phyloP scores from a whole-genome alignment of 2,888 invertebrate species.

The Encarsia formosa region DNA sequence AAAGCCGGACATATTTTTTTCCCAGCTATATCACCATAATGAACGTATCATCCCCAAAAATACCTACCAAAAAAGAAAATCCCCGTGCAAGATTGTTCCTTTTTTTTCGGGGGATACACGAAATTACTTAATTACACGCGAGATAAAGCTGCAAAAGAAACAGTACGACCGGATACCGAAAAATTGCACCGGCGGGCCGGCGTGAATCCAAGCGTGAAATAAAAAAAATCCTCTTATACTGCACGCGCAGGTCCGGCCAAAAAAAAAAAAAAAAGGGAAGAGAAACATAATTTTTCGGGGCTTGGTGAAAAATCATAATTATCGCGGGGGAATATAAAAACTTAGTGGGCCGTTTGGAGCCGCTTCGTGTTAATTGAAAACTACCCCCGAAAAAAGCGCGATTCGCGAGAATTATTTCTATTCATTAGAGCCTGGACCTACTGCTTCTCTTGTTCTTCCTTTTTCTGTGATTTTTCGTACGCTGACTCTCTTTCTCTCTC shows the following conservation, averaged over 20 bases:
- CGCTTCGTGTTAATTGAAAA: conserved; percentile 45
- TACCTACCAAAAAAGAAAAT: too few species aligned
- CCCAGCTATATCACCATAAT: too few species aligned
- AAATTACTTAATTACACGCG: conserved; percentile 11
- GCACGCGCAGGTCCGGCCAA: neutral
- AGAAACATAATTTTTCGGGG: conserved; percentile 10
- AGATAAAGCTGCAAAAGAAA: conserved; percentile 2
- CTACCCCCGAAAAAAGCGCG: conserved; percentile 47
- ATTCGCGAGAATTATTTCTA: conserved; percentile 49
- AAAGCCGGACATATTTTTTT: too few species aligned
- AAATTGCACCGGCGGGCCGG: neutral
- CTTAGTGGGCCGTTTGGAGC: conserved; percentile 36
- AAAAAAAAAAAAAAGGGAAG: neutral
- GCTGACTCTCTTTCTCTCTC: neutral
- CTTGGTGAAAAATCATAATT: conserved; percentile 20
- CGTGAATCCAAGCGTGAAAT: neutral
- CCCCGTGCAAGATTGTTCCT: too few species aligned
- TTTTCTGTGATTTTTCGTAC: neutral
- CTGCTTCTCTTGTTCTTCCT: neutral
- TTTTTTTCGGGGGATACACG: too few species aligned
- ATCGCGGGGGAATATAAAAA: conserved; percentile 33
- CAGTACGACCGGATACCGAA: neutral
- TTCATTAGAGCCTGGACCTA: conserved; percentile 42
- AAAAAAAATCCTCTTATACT: neutral
- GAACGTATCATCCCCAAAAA: too few species aligned